Percentiles rank a stretch among this genome's conserved stretches.
phyloP scores from a whole-genome alignment of 2,888 invertebrate genomes.

The Hipparchia sbordonii region DNA sequence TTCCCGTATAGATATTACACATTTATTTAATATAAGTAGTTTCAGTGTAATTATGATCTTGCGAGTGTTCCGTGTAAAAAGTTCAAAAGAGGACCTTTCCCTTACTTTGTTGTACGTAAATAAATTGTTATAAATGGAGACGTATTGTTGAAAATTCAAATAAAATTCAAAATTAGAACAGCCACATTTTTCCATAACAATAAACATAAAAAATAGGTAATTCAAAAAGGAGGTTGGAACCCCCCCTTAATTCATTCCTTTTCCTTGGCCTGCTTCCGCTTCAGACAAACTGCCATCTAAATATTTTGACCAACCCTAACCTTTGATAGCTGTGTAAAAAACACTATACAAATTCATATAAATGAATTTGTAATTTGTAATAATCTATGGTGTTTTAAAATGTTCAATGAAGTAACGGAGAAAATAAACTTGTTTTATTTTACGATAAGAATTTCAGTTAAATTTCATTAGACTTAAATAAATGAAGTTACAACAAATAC shows the following conservation, averaged over 20 bases:
- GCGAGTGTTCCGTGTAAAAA: slow-evolving; percentile 44
- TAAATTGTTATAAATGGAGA: slow-evolving; percentile 66
- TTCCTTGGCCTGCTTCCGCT: neutral
- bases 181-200: slow-evolving; percentile 15
- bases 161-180: slow-evolving; percentile 43
- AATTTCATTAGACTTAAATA: no score
- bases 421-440: no score
- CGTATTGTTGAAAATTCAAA: slow-evolving; percentile 56
- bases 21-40: slow-evolving; percentile 23
- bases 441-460: no score
- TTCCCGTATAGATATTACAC: slow-evolving; percentile 61
- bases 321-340: neutral
- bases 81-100: slow-evolving; percentile 42
- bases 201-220: neutral
- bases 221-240: neutral
- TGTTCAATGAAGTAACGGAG: no score
- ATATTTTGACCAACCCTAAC: neutral
- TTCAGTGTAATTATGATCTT: slow-evolving; percentile 39
- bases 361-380: no score
- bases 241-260: neutral
- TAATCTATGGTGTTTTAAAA: no score
- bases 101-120: slow-evolving; percentile 35
- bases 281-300: no score
- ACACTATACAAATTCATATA: no score
- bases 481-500: no score